phyloP scores from a whole-genome alignment of 2,797 vertebrate genomes.

The Myotis pilosus region DNA sequence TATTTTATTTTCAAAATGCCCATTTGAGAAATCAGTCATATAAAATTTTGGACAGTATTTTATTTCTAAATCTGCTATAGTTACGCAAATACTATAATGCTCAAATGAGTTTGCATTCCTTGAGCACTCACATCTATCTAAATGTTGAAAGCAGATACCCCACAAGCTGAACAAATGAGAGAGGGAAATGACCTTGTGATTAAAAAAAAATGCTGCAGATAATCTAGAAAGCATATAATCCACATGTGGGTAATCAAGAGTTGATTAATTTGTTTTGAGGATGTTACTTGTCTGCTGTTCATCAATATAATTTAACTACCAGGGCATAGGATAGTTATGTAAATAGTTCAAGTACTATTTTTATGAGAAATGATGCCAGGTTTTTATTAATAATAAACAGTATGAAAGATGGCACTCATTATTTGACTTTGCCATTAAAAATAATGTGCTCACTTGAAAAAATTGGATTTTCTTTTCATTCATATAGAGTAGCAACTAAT shows the following conservation, averaged over 20 bases:
- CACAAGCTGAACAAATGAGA: slow-evolving; percentile 5
- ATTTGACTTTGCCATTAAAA: slow-evolving; percentile 29
- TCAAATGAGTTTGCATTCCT: neutral
- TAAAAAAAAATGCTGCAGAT: neutral
- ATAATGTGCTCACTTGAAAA: neutral
- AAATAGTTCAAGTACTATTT: slow-evolving; percentile 47
- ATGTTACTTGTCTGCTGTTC: slow-evolving; percentile 65
- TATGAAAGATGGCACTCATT: neutral
- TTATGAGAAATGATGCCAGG: slow-evolving; percentile 19
- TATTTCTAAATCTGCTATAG: neutral
- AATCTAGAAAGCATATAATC: slow-evolving; percentile 60
- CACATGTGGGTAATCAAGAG: slow-evolving; percentile 53
- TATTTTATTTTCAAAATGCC: neutral
- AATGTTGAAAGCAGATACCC: neutral
- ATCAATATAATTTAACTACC: slow-evolving; percentile 66
- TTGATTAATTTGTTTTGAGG: slow-evolving; percentile 68
- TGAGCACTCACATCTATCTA: neutral
- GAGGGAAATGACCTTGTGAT: slow-evolving; percentile 57
- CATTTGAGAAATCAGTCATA: neutral
- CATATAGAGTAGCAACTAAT: neutral
- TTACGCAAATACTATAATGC: neutral
- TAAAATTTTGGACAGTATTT: neutral
- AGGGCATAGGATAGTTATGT: neutral
- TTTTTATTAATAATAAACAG: slow-evolving; percentile 39
- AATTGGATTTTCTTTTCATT: neutral